A percentile compares a stretch with the other conserved stretches of the same genome.
Evolutionary conservation across 2,113 vertebrate species (phyloP).

Genomic region (Leptocoma aspasia): DNA sequence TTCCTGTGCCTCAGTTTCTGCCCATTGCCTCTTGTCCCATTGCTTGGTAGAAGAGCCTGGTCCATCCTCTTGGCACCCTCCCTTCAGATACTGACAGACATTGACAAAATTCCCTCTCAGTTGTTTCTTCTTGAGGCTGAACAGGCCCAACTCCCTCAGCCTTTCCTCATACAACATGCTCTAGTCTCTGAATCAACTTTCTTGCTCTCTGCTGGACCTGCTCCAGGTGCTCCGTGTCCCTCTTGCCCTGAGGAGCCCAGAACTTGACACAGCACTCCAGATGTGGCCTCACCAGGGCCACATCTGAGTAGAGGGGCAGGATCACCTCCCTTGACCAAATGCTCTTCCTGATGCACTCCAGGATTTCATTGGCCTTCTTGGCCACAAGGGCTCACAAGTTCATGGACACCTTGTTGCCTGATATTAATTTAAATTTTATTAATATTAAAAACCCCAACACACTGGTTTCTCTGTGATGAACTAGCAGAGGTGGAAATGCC

Average conservation of each 20-base stretch:
- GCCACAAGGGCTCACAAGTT: not conserved
- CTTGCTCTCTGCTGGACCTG: not conserved
- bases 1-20: not conserved
- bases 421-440: not conserved
- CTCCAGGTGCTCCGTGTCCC: not conserved
- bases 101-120: not conserved
- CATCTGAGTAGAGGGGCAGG: not conserved
- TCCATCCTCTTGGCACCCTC: not conserved
- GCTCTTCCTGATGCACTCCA: not conserved
- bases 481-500: not conserved
- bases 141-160: not conserved
- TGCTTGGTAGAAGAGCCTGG: not conserved
- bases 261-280: not conserved
- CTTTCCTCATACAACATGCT: fast-evolving
- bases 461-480: not conserved
- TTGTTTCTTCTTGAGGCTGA: not conserved
- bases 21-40: no score
- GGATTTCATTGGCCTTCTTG: not conserved
- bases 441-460: not conserved
- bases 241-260: not conserved
- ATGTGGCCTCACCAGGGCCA: not conserved
- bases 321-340: not conserved
- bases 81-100: not conserved
- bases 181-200: not conserved
- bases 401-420: not conserved